Base-by-base conservation (phyloP, 2,888 invertebrate species). In the Eledona agricola region DNA sequence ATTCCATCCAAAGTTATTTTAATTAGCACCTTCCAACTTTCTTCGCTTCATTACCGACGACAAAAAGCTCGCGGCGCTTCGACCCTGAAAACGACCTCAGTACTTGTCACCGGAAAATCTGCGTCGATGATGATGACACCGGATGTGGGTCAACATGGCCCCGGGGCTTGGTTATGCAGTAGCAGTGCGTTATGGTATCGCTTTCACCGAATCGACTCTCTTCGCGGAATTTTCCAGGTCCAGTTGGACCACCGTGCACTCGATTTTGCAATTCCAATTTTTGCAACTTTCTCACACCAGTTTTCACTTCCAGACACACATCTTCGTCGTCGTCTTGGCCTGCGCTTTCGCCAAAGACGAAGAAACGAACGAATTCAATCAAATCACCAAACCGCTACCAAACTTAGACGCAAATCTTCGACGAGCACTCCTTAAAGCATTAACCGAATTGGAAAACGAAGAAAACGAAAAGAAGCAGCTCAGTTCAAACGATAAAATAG, bases 361-460 rank as follows among this genome's bases (percentile, higher is more conserved):
- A 47, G 77, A 75, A 53, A 65, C 72, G 10, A 81, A 81, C 58
- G 77, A 64, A 53, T 46, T 64, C 10, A 55, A 54, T 15, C 57
- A 46, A 11, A 51, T 47, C 13, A 47, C 71, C 11, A 31, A 42
- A 43, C 74, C 84, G 1, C 82, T 86, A 1, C 79, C 83, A 1
- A 83, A 86, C 51, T 74, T 90, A 45, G 90, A 90, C 72, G 85
- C 86, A 28, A 87, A 86, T 57, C 82, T 92, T 17, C 80, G 90
- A 7, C 84, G 85, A 73, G 91, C 90, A 1, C 76, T 91, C 25
- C 77, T 91, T 2, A 86, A 85, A 75, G 91, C 90, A 5, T 79
- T 92, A 2, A 86, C 84, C 37, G 89, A 90, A 65, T 77, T 91
- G 34, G 90, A 91, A 74, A 82, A 84, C 57, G 85, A 83, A 57